Base-by-base conservation (phyloP, 2,888 invertebrate species). In the Leptinotarsa rubiginosa region DNA sequence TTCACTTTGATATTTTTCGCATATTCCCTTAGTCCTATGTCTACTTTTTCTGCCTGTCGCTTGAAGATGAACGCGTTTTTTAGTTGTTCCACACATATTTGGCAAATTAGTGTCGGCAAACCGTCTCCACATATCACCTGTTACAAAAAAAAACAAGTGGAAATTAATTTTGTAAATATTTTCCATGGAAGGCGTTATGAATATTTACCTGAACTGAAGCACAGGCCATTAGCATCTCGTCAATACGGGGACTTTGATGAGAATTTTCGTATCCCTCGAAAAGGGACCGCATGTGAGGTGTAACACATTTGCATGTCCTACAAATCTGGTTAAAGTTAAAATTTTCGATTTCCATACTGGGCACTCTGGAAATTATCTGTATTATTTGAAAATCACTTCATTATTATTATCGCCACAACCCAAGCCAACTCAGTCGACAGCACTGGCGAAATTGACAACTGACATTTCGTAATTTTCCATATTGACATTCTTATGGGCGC, bases 201-300 rank as follows among this genome's bases (percentile, higher is more conserved):
- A 78, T 81, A 81, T 82, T 85, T 87, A 88, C 88, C 86, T 87
- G 85, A 75, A 88, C 83, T 78, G 87, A 84, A 75, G 87, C 83
- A 84, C 88, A 88, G 82, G 88, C 87, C 87, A 88, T 88, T 86
- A 88, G 87, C 88, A 88, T 88, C 86, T 88, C 88, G 86, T 88
- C 87, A 84, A 88, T 85, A 83, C 87, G 88, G 86, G 87, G 86
- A 85, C 84, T 83, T 74, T 85, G 84, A 76, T 81, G 82, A 75
- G 82, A 82, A 81, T 78, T 81, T 82, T 85, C 85, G 73, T 79
- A 81, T 69, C 80, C 83, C 74, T 85, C 84, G 80, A 87, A 88
- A 70, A 88, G 79, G 16, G 86, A 84, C 75, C 83, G 83, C 87
- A 88, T 86, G 54, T 85, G 83, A 13, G 82, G 78, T 16, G 85